These are phyloP conservation scores for Agapetus fuscipes DNA, from an alignment of 2,888 invertebrate species.

Conservation along the genomic window DNA sequence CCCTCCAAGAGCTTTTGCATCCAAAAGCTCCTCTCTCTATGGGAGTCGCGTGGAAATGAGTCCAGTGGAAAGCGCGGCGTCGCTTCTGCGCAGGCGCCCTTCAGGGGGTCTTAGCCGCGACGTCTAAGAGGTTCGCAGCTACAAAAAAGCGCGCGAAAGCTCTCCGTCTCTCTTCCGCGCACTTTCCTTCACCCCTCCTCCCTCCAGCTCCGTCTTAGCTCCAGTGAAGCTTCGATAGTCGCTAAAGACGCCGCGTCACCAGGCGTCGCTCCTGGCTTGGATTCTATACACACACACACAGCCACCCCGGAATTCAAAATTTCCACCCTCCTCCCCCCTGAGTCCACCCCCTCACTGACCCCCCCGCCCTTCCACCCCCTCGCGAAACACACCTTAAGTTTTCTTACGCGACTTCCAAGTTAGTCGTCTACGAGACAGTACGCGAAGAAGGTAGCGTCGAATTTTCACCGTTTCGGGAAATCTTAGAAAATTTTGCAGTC, in stretches of 20 bases:
- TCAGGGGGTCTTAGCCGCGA: constrained; percentile 11
- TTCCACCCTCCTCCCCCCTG: constrained; percentile 11
- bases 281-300: constrained; percentile 41
- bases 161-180: constrained; percentile 14
- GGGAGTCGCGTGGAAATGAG: too few relatives aligned
- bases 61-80: neutral
- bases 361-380: constrained; percentile 37
- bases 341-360: constrained; percentile 26
- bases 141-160: constrained; percentile 18
- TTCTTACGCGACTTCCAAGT: constrained; percentile 44
- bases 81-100: constrained; percentile 2
- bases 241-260: constrained; percentile 24
- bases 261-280: constrained; percentile 37
- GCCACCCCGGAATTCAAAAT: constrained; percentile 31
- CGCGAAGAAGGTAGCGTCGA: constrained; percentile 42
- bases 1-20: too few relatives aligned
- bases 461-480: neutral
- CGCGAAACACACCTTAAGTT: neutral
- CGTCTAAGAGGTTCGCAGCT: constrained; percentile 18
- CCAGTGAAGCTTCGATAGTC: constrained; percentile 22
- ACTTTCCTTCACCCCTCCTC: constrained; percentile 4
- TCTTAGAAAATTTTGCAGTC: neutral
- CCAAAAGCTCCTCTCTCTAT: too few relatives aligned
- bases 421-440: constrained; percentile 46
- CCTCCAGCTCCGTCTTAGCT: constrained; percentile 15